Evolutionary conservation across 2,797 vertebrate species (phyloP).

Genomic region (Halcyon smyrnensis): DNA sequence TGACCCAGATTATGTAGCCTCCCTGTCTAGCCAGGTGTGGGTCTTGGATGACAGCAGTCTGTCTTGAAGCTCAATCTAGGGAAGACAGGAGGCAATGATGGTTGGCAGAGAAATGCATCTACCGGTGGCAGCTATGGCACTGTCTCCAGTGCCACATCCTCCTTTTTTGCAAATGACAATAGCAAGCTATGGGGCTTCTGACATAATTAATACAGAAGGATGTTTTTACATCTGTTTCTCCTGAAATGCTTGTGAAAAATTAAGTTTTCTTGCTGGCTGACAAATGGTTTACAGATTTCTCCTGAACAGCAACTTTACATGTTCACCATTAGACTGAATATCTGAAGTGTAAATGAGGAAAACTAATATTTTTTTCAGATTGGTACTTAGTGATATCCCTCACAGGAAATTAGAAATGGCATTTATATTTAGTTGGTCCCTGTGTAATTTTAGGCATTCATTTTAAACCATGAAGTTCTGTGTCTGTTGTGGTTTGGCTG

Average conservation of each 20-base stretch:
- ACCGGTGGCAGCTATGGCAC: background rate
- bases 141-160: background rate
- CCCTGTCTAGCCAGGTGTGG: conserved; percentile 68
- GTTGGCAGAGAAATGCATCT: conserved; percentile 61
- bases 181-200: background rate
- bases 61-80: conserved; percentile 70
- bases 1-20: conserved; percentile 62
- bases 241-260: conserved; percentile 22
- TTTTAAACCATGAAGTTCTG: background rate
- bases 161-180: background rate
- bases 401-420: background rate
- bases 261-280: conserved; percentile 9
- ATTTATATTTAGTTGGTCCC: background rate
- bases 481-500: background rate
- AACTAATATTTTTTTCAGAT: background rate
- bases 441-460: background rate
- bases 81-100: conserved; percentile 67
- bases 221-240: background rate
- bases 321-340: background rate
- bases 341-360: background rate
- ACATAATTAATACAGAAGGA: background rate
- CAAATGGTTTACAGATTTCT: background rate
- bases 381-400: background rate
- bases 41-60: conserved; percentile 67
- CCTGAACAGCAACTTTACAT: background rate